Base-by-base conservation (phyloP, 2,797 vertebrate species). In the Platyrinchus mystaceus region DNA sequence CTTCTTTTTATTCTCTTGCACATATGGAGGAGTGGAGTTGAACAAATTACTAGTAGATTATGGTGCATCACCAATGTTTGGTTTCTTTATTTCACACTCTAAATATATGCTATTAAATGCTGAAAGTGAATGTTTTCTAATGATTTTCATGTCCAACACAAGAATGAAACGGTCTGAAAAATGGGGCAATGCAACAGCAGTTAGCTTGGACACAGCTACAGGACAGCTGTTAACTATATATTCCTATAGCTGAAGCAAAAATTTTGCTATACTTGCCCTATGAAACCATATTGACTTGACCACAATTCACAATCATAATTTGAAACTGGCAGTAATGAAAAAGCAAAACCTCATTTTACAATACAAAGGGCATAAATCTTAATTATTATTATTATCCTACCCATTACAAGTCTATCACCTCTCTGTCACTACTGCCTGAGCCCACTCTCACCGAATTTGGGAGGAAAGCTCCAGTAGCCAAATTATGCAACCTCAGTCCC, bases 81-180 rank as follows among this genome's bases (percentile, higher is more conserved):
- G 18, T 52, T 93, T 85, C 53, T 76, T 94, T 84, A 68, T 70
- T 91, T 94, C 58, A 52, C 0, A 0, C 83, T 92, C 73, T 75
- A 95, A 84, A 94, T 74, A 70, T 30, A 90, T 30, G 68, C 63
- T 75, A 81, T 71, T 96, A 95, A 95, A 68, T 49, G 63, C 39
- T 91, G 43, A 56, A 67, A 96, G 70, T 95, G 77, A 95, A 78
- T 71, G 52, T 86, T 90, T 94, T 94, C 46, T 68, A 93, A 71
- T 55, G 60, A 91, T 88, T 96, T 82, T 93, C 30, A 37, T 84
- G 41, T 70, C 46, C 52, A 93, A 59, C 34, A 73, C 26, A 82
- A 86, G 78, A 84, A 79, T 18, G 30, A 89, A 94, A 80, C 9
- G 50, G 70, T 55, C 44, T 94, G 70, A 93, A 93, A 95, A 94